Evolutionary conservation across 1,140 invertebrate genomes (phyloP).

Genomic region (Anastrepha obliqua): DNA sequence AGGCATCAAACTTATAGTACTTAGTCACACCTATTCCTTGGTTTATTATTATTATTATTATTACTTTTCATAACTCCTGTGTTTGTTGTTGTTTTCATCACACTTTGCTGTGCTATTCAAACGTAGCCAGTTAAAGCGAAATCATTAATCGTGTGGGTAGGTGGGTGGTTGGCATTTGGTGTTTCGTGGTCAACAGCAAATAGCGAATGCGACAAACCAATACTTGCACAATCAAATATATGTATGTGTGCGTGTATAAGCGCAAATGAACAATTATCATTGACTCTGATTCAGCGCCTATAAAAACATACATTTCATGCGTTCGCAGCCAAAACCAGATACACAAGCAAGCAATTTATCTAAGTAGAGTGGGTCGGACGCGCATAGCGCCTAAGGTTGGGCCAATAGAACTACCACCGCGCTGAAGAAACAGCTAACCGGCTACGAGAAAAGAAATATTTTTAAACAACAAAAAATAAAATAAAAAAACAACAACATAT

Average conservation of each 20-base stretch:
- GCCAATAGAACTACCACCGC: neutral
- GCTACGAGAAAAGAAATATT: neutral
- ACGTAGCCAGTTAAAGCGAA: neutral
- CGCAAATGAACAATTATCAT: neutral
- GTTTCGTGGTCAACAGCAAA: constrained; percentile 31
- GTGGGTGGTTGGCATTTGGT: constrained; percentile 16
- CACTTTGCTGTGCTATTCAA: neutral
- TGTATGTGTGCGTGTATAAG: neutral
- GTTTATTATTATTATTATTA: neutral
- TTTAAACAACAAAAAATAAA: neutral
- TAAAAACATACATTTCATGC: constrained; percentile 28
- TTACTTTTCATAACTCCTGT: neutral
- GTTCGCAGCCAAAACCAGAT: neutral
- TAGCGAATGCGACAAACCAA: constrained; percentile 5
- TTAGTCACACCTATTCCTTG: neutral
- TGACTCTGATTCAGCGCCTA: constrained; percentile 9
- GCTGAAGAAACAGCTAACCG: neutral
- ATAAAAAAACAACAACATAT: neutral
- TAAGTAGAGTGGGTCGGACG: constrained; percentile 31
- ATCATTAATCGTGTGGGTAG: constrained; percentile 8
- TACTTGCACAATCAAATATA: neutral
- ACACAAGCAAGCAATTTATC: neutral
- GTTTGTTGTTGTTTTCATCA: neutral
- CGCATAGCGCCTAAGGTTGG: constrained; percentile 2
- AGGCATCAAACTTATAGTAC: no score